Conservation (phyloP, 2,113 vertebrate species). For the Melanerpes formicivorus region DNA sequence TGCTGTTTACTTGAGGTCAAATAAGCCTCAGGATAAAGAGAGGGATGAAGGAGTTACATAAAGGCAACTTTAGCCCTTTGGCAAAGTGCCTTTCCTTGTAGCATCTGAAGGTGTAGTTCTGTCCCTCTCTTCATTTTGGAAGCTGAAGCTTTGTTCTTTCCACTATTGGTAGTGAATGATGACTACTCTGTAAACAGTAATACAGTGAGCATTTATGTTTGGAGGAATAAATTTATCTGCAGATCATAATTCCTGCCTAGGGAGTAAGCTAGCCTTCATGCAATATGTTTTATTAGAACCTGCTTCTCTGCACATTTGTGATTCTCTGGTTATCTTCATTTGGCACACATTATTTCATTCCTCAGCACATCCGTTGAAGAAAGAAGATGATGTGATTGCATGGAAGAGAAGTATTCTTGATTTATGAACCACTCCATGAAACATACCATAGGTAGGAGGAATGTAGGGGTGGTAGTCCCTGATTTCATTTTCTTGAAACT, state of each 20-base stretch:
- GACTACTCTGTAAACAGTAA: neutral
- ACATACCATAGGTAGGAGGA: neutral
- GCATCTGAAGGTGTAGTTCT: neutral
- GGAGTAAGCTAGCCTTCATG: neutral
- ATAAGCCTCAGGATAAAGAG: neutral
- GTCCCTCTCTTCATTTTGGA: neutral
- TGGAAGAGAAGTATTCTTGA: neutral
- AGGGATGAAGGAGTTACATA: neutral
- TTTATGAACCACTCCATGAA: neutral
- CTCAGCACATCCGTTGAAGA: neutral
- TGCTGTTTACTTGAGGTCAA: neutral
- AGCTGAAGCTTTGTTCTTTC: neutral
- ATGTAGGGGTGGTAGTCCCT: neutral
- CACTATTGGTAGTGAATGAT: neutral
- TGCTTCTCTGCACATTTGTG: neutral
- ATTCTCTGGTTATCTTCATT: neutral
- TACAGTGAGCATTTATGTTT: neutral
- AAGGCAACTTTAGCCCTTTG: neutral
- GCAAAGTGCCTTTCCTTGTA: neutral
- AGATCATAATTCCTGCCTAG: neutral
- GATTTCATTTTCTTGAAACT: neutral
- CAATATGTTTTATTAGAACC: neutral
- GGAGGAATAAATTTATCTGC: neutral
- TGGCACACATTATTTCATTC: neutral
- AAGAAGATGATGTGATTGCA: neutral